Conservation (phyloP, 2,797 vertebrate species). For the Rhinoraja longicauda region DNA sequence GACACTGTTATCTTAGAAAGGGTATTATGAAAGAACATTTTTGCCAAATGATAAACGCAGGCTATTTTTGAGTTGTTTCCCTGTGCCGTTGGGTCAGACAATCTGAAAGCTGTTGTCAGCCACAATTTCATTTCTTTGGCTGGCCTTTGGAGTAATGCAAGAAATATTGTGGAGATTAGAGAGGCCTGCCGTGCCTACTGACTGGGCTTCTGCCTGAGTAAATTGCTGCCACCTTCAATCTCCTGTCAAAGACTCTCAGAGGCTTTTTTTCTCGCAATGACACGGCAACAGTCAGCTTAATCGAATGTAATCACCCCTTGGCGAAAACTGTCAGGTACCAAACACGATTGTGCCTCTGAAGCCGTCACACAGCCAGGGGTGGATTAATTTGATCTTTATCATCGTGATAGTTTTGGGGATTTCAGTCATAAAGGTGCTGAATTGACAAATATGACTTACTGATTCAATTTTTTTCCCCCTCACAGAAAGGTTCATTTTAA, state of each 20-base stretch:
- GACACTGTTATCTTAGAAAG: neutral
- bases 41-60: neutral
- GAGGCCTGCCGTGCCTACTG: constrained; percentile 29
- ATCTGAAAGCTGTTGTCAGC: constrained; percentile 30
- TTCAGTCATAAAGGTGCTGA: neutral
- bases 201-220: constrained; percentile 32
- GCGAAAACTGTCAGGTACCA: constrained; percentile 32
- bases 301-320: constrained; percentile 36
- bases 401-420: neutral
- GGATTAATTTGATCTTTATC: constrained; percentile 35
- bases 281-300: constrained; percentile 34
- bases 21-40: neutral
- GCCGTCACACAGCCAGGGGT: constrained; percentile 28
- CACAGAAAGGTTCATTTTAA: neutral
- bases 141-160: constrained; percentile 19
- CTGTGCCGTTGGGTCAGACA: neutral
- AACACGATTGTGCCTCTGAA: constrained; percentile 27
- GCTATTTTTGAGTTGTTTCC: constrained; percentile 11
- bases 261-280: constrained; percentile 15
- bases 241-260: constrained; percentile 26
- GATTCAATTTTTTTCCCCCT: neutral
- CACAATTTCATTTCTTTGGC: constrained; percentile 20
- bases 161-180: constrained; percentile 34
- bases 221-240: constrained; percentile 37
- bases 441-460: constrained; percentile 29